A percentile compares a stretch with the other conserved stretches of the same genome.
Conservation (phyloP, 2,113 vertebrate species). For the Pogona vitticeps region DNA sequence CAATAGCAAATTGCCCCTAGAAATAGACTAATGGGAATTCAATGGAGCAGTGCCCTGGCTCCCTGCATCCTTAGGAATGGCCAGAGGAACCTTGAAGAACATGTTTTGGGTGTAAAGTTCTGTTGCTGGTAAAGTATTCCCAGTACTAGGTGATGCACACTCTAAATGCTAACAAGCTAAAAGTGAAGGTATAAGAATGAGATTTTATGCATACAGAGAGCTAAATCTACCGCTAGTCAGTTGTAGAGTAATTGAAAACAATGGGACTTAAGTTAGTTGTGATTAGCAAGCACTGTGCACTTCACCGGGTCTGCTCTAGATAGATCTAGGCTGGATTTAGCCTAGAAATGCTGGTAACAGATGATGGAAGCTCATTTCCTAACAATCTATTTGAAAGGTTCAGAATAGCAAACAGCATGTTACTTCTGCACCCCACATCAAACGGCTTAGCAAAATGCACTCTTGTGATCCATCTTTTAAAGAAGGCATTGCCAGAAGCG, state of each 20-base stretch:
- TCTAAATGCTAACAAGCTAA: neutral
- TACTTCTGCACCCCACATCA: neutral
- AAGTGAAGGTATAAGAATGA: neutral
- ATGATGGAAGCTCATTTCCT: neutral
- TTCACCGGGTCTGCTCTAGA: no score
- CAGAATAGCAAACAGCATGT: neutral
- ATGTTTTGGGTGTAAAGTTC: no score
- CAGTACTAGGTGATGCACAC: neutral
- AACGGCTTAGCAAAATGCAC: neutral
- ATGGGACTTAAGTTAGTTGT: no score
- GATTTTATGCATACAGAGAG: no score
- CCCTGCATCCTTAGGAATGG: neutral
- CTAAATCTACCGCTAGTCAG: no score
- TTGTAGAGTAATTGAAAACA: no score
- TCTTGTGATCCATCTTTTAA: neutral
- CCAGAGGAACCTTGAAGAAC: neutral
- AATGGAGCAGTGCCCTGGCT: no score
- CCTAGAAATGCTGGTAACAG: neutral
- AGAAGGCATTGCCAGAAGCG: neutral
- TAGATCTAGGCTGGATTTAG: no score
- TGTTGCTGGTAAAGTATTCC: no score
- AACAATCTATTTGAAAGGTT: neutral
- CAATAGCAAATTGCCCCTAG: no score
- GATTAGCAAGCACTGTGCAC: no score
- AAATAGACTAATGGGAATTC: neutral